Evolutionary conservation across 2,113 vertebrate species (phyloP).

Genomic region (Prinia subflava): DNA sequence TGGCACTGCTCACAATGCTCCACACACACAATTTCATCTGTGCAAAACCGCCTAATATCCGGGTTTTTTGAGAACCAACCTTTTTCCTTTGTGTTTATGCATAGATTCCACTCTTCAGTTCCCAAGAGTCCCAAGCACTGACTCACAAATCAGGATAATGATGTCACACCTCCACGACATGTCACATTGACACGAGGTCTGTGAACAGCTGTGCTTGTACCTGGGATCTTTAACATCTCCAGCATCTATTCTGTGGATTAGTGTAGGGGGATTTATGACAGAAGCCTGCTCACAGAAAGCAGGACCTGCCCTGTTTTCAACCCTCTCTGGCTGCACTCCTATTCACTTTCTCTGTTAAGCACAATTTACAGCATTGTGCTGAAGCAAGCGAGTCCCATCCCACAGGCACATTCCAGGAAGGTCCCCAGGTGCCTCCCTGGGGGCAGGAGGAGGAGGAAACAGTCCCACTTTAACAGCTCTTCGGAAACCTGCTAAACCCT

Average conservation of each 20-base stretch:
- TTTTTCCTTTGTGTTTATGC: background rate
- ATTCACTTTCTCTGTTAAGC: background rate
- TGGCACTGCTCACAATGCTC: background rate
- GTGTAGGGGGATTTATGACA: background rate
- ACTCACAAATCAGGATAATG: background rate
- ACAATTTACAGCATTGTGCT: rapidly evolving
- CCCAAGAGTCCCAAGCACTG: background rate
- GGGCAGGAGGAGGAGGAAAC: background rate
- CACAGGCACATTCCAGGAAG: background rate
- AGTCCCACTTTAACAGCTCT: background rate
- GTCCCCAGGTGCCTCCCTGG: background rate
- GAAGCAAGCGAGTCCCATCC: background rate
- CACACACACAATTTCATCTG: too few species aligned
- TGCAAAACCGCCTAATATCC: background rate
- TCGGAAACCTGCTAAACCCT: background rate
- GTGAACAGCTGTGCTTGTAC: background rate
- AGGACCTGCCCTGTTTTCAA: background rate
- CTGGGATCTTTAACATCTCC: background rate
- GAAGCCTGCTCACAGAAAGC: background rate
- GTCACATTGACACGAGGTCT: background rate
- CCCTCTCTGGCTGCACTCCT: background rate
- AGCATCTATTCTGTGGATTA: background rate
- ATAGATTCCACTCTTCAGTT: background rate
- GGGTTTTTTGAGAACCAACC: background rate
- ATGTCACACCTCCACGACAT: background rate